These are phyloP conservation scores for Oryzias dopingdopingensis DNA, from an alignment of 2,797 vertebrate species.

Conservation along the genomic window DNA sequence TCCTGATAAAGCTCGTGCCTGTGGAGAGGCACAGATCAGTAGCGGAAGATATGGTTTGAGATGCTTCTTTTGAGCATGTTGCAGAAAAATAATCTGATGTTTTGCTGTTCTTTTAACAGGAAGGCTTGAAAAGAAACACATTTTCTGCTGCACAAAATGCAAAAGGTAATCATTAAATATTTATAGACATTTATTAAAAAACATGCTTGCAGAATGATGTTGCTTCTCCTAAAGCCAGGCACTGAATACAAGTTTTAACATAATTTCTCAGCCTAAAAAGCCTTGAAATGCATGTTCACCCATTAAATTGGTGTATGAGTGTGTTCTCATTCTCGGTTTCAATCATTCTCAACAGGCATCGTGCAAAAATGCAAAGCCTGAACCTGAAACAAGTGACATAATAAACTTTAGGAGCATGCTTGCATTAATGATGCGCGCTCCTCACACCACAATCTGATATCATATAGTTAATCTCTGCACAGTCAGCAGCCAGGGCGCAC, in stretches of 20 bases:
- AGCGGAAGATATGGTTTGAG: conserved; percentile 10
- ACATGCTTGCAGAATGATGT: neutral
- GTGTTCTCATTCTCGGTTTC: too few species aligned
- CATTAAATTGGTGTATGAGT: too few species aligned
- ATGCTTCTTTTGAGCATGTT: neutral
- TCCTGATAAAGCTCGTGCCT: neutral
- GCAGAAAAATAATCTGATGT: conserved; percentile 32
- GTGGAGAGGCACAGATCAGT: neutral
- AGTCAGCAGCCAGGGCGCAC: too few species aligned
- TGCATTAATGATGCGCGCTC: too few species aligned
- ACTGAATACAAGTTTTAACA: too few species aligned
- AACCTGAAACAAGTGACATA: neutral
- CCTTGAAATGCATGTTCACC: too few species aligned
- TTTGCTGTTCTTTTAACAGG: conserved; percentile 38
- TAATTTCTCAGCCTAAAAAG: too few species aligned
- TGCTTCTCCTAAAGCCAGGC: too few species aligned
- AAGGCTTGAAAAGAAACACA: conserved; percentile 13
- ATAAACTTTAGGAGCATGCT: neutral
- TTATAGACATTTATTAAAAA: neutral
- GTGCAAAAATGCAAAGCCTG: neutral
- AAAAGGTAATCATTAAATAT: neutral
- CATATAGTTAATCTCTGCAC: too few species aligned
- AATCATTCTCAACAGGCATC: neutral
- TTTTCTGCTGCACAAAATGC: conserved; percentile 5
- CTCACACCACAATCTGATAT: too few species aligned